Percentiles rank a stretch among this genome's conserved stretches.
Evolutionary conservation across 2,113 vertebrate species (phyloP).

Genomic region (Laterallus jamaicensis): DNA sequence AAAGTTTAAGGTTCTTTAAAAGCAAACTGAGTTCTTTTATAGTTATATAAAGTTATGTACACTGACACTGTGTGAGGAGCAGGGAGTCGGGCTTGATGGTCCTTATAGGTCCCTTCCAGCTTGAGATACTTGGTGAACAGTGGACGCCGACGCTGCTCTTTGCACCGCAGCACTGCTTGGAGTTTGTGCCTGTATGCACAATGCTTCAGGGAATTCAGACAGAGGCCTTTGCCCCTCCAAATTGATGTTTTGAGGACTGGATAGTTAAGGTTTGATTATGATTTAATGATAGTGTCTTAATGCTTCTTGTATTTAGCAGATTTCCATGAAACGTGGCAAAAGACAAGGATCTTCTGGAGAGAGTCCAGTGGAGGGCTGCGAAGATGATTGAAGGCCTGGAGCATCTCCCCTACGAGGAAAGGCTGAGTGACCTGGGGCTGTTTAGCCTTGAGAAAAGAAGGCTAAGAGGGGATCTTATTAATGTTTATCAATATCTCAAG

Average conservation of each 20-base stretch:
- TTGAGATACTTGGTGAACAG: accelerated
- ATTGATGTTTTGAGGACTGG: background rate
- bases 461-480: no score
- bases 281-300: background rate
- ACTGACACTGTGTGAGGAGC: background rate
- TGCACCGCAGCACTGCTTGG: accelerated
- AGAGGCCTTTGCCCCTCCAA: background rate
- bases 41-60: background rate
- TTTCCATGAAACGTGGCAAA: background rate
- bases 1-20: background rate
- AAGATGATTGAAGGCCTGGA: no score
- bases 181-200: accelerated
- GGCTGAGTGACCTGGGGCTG: no score
- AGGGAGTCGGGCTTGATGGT: background rate
- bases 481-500: no score
- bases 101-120: background rate
- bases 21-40: background rate
- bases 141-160: background rate
- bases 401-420: no score
- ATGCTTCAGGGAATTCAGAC: background rate
- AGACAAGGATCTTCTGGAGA: no score
- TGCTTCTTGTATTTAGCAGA: background rate
- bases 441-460: no score
- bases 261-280: background rate
- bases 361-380: no score